phyloP scores from a whole-genome alignment of 2,113 vertebrate species.

The Seriola aureovittata region DNA sequence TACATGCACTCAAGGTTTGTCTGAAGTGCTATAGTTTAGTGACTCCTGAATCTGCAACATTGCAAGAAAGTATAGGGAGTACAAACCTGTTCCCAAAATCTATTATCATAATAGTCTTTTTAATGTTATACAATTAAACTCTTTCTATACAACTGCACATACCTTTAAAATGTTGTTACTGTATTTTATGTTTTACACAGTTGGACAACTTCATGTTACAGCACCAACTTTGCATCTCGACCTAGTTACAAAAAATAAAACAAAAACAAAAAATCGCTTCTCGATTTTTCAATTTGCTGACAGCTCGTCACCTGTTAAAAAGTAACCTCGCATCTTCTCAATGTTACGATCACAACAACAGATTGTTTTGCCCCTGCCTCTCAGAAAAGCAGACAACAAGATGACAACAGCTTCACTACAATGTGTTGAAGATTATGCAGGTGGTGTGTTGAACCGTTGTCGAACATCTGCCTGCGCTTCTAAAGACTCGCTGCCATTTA shows the following conservation, averaged over 20 bases:
- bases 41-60: neutral
- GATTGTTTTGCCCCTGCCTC: slow-evolving; percentile 52
- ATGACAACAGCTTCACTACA: slow-evolving; percentile 13
- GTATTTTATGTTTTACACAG: neutral
- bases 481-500: slow-evolving; percentile 2
- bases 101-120: neutral
- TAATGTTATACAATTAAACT: neutral
- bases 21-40: neutral
- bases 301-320: slow-evolving; percentile 35
- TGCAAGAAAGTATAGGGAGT: neutral
- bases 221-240: neutral
- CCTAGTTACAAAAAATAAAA: neutral
- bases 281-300: slow-evolving; percentile 36
- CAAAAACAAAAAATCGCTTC: neutral
- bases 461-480: slow-evolving; percentile 40
- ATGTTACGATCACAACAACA: slow-evolving; percentile 50
- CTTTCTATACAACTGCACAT: neutral
- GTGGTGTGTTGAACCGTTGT: slow-evolving; percentile 21
- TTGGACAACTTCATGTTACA: neutral
- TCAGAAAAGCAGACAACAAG: slow-evolving; percentile 39
- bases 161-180: neutral
- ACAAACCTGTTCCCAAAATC: too few relatives aligned
- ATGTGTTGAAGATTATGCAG: slow-evolving; percentile 34
- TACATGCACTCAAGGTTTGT: neutral
- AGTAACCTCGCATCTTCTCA: slow-evolving; percentile 5